These are phyloP conservation scores for Phenganax subtilis DNA, from an alignment of 92 coral and sea anemone species.

Conservation along the genomic window DNA sequence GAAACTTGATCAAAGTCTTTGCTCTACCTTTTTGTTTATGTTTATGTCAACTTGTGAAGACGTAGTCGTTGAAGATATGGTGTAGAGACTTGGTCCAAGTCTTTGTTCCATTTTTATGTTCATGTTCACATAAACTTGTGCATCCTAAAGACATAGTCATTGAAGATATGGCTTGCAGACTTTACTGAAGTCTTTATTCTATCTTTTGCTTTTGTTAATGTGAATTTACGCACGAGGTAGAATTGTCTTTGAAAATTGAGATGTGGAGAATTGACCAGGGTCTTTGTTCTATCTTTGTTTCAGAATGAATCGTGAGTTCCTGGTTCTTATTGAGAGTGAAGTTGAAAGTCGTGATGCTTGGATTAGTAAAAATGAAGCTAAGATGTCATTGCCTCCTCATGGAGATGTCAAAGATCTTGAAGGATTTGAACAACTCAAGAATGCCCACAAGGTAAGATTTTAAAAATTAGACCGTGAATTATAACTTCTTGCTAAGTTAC, in stretches of 20 bases:
- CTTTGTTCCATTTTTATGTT: not conserved
- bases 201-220: not conserved
- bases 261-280: not conserved
- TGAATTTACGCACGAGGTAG: not conserved
- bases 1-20: no score
- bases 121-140: not conserved
- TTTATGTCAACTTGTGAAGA: no score
- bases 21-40: no score
- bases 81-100: no score
- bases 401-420: constrained; percentile 30
- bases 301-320: constrained; percentile 31
- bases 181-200: no score
- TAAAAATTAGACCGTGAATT: not conserved
- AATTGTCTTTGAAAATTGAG: no score
- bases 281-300: not conserved
- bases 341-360: constrained; percentile 30
- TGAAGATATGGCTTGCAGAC: no score
- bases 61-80: no score
- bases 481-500: no score
- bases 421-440: not conserved
- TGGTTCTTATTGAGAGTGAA: constrained; percentile 27
- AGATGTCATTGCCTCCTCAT: constrained; percentile 9
- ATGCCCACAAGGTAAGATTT: constrained; percentile 28
- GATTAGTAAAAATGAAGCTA: constrained; percentile 28
- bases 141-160: no score